Evolutionary conservation across 2,113 vertebrate genomes (phyloP), one percentile per base, ranked within the genome.

Genomic region (Paraplagusia blochii): DNA sequence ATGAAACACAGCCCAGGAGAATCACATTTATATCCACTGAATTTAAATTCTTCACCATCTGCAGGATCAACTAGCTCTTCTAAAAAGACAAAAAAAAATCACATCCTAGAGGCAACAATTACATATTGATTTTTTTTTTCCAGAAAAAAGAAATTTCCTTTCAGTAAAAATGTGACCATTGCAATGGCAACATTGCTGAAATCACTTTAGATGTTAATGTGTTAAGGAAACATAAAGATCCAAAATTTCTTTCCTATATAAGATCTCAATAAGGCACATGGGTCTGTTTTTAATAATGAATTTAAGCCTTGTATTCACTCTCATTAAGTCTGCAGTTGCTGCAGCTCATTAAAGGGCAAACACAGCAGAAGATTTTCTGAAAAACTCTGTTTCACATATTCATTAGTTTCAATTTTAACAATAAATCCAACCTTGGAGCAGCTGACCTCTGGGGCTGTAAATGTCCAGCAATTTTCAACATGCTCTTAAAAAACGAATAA

Each of bases 371-470:
- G 49, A 73, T 79, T 79, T 76, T n/a, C n/a, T n/a, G n/a, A n/a
- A n/a, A n/a, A n/a, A 64, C 73, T 79, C 33, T 33, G 36, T 58
- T 77, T 77, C 60, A 61, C 79, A 83, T 82, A 85, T 85, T 87
- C 68, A 88, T 87, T 85, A 71, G 44, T 78, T 76, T 69, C 59
- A 56, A 74, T 75, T 79, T 81, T 80, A 60, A 82, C 69, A 61
- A 63, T 80, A 73, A 66, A 49, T 61, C 52, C 65, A 73, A 76
- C 74, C 76, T 83, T 85, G 79, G 53, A 81, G 71, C 63, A 59
- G 70, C 62, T 81, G 84, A 87, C 75, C 83, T 84, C 54, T 66
- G 52, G 61, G 81, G 84, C 87, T 86, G 80, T 91, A 88, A 91
- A 90, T 77, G 84, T 68, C 57, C 79, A 76, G 78, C 80, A 80